Evolutionary conservation across 2,888 invertebrate species (phyloP).

Genomic region (Nezara viridula): DNA sequence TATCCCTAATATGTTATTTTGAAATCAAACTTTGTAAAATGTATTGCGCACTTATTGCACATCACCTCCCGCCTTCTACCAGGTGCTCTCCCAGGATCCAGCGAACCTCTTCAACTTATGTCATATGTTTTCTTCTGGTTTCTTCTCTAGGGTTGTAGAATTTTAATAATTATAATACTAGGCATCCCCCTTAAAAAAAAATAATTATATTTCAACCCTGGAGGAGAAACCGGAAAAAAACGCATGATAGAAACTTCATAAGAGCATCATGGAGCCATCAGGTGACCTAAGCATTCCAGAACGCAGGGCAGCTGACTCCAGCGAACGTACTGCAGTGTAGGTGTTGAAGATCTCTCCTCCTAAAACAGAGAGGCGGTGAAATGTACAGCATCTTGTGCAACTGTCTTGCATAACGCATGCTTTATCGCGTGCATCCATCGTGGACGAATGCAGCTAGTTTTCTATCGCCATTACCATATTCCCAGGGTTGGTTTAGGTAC

Average conservation of each 20-base stretch:
- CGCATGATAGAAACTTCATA: background rate
- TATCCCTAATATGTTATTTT: no score
- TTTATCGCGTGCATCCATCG: background rate
- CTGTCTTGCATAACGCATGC: background rate
- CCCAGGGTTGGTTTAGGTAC: background rate
- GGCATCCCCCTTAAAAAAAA: background rate
- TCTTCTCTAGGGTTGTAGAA: background rate
- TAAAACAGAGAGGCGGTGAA: background rate
- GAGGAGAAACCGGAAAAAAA: background rate
- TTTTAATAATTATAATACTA: background rate
- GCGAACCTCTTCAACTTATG: background rate
- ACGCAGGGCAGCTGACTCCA: background rate
- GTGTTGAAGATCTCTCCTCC: background rate
- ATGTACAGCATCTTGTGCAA: background rate
- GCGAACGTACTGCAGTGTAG: background rate
- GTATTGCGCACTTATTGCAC: no score
- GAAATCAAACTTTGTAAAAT: no score
- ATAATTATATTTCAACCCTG: background rate
- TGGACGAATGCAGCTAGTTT: background rate
- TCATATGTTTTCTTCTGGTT: slow-evolving; percentile 4
- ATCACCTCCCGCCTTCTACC: no score
- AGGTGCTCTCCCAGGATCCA: background rate
- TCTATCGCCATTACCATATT: background rate
- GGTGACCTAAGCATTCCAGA: background rate
- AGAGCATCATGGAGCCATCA: background rate